phyloP scores from a whole-genome alignment of 2,888 invertebrate species.

The Epinotia bilunana region DNA sequence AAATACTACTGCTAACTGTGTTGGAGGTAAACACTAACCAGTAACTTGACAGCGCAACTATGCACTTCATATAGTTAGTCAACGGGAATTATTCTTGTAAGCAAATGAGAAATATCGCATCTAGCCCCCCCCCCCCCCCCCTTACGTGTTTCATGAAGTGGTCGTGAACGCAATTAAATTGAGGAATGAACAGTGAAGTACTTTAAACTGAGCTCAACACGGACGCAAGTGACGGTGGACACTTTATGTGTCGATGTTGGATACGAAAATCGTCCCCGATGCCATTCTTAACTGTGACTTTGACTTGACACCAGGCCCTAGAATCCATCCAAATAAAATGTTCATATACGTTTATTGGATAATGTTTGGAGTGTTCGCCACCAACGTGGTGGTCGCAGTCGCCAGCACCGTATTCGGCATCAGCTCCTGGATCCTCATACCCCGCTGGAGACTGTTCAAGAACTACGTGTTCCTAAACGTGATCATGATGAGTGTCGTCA shows the following conservation, averaged over 20 bases:
- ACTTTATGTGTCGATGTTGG: not conserved
- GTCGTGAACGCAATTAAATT: not conserved
- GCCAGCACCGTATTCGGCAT: conserved; percentile 26
- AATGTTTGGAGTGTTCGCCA: conserved; percentile 15
- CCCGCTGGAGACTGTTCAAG: conserved; percentile 13
- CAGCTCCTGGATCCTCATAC: conserved; percentile 18
- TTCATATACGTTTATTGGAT: conserved; percentile 14
- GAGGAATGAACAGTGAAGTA: not conserved
- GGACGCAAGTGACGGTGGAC: not conserved
- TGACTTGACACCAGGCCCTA: conserved; percentile 14
- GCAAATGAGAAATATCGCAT: not conserved
- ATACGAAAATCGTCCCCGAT: conserved; percentile 5
- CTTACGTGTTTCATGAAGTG: not conserved
- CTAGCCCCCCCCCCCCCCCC: too few relatives aligned
- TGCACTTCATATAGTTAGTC: not conserved
- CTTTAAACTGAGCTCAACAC: conserved; percentile 1
- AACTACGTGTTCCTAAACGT: conserved; percentile 31
- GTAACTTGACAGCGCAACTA: not conserved
- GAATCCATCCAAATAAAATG: conserved; percentile 4
- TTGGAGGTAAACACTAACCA: not conserved
- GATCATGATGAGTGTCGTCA: conserved; percentile 9
- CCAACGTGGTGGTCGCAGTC: conserved; percentile 1
- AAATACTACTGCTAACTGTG: conserved; percentile 8
- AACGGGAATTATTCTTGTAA: not conserved
- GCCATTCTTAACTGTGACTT: conserved; percentile 10